Base-by-base conservation (phyloP, 2,113 vertebrate genomes). In the Amblyopsis rosae region DNA sequence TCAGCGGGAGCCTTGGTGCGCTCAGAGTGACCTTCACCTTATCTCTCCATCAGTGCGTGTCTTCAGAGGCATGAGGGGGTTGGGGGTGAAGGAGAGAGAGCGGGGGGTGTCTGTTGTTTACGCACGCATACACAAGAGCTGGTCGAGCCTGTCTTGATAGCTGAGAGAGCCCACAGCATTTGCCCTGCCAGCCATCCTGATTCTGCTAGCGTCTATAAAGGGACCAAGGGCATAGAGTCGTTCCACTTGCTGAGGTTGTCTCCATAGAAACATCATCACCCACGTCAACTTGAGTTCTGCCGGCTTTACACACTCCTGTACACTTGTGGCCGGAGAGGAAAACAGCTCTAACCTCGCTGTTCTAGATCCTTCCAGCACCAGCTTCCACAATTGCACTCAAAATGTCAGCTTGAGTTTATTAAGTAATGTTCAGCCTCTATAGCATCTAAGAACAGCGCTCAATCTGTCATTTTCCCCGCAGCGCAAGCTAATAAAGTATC, bases 1-100 rank as follows among this genome's bases (percentile, higher is more conserved):
- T 90, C 68, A 70, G 70, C 59, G n/a, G 26, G 77, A 90, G 89
- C 76, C 87, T 88, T 80, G 79, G 80, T 90, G 88, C 84, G 91
- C 86, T 81, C 75, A 59, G 81, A 83, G 83, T 90, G 90, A 93
- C 91, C 90, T 93, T 90, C 85, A 90, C 58, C 76, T 91, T 91
- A 92, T 93, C 91, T 89, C 89, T 91, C 77, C 82, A 90, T 93
- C 92, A 87, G 86, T 84, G 82, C 85, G 84, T 85, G 79, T 87
- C 85, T 85, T 69, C 77, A 65, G 83, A 69, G 67, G 66, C 77
- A 45, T 48, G 75, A 58, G 62, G 45, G 53, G 53, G 62, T 57
- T 9, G 3, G 47, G 56, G 51, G 63, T 3, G 45, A 17, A n/a
- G 17, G 63, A 49, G 7, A 41, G 35, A 41, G 7, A 41, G 35